Evolutionary conservation across 2,113 vertebrate genomes (phyloP).

Genomic region (Alethe diademata): DNA sequence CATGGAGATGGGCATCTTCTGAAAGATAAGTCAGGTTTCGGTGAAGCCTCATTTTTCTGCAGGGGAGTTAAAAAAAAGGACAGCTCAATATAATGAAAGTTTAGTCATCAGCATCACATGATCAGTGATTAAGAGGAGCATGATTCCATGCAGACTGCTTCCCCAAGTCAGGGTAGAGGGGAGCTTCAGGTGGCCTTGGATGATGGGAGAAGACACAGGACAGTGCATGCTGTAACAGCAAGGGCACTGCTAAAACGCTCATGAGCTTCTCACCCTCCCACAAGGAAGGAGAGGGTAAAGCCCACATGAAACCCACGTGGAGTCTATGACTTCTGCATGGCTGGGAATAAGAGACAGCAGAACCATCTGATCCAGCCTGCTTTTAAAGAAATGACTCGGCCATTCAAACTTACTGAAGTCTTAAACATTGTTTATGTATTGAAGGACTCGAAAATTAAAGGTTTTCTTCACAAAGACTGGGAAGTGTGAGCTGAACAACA

Average conservation of each 20-base stretch:
- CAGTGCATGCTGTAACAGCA: background rate
- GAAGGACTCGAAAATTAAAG: background rate
- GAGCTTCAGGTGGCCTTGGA: background rate
- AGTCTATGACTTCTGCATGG: background rate
- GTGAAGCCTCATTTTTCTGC: background rate
- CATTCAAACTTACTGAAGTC: background rate
- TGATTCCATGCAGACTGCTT: background rate
- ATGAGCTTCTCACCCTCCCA: background rate
- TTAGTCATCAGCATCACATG: background rate
- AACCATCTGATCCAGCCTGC: background rate
- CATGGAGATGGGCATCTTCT: background rate
- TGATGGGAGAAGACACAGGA: background rate
- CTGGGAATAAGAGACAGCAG: background rate
- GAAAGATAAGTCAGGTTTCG: background rate
- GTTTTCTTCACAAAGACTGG: background rate
- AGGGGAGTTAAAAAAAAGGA: background rate
- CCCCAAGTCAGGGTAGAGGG: background rate
- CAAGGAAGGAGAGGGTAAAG: background rate
- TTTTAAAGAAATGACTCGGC: background rate
- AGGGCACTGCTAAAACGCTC: background rate
- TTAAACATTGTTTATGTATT: background rate
- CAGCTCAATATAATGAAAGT: background rate
- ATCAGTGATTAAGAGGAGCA: background rate
- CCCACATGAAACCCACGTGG: fast-evolving
- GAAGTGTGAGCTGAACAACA: background rate